phyloP scores from a whole-genome alignment of 2,797 vertebrate species.

The Eulemur mongoz region DNA sequence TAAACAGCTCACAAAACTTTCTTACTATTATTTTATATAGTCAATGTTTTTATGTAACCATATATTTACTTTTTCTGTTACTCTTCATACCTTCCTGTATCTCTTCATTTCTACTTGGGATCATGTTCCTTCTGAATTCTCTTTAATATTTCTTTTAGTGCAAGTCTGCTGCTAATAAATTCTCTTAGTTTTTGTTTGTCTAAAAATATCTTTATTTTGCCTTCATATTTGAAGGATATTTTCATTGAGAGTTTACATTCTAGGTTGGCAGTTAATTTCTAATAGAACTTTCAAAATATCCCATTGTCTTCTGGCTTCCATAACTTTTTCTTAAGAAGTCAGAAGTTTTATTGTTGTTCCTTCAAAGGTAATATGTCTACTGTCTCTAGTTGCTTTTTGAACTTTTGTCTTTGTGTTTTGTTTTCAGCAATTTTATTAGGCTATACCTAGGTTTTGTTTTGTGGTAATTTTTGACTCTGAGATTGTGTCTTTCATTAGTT shows the following conservation, averaged over 20 bases:
- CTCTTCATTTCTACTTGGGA: not conserved
- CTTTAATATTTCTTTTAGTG: constrained; percentile 4
- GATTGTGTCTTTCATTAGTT: not conserved
- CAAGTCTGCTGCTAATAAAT: not conserved
- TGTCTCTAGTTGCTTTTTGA: not conserved
- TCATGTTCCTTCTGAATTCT: not conserved
- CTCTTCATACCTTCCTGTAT: not conserved
- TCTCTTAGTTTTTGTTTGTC: constrained; percentile 14
- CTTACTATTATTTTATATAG: not conserved
- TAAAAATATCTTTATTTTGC: not conserved
- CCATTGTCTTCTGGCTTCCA: not conserved
- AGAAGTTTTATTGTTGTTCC: not conserved
- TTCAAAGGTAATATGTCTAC: not conserved
- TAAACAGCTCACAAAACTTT: not conserved
- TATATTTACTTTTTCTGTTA: not conserved
- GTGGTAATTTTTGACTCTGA: not conserved
- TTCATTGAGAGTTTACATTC: not conserved
- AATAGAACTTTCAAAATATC: constrained; percentile 13
- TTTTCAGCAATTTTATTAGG: not conserved
- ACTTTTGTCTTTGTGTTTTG: not conserved
- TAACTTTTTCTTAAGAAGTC: not conserved
- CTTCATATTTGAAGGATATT: constrained; percentile 26
- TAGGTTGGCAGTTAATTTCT: not conserved
- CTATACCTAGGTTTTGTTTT: not conserved
- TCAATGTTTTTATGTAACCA: not conserved